Percentiles rank a stretch among this genome's conserved stretches.
Conservation (phyloP, 2,113 vertebrate species). For the Pseudopipra pipra region DNA sequence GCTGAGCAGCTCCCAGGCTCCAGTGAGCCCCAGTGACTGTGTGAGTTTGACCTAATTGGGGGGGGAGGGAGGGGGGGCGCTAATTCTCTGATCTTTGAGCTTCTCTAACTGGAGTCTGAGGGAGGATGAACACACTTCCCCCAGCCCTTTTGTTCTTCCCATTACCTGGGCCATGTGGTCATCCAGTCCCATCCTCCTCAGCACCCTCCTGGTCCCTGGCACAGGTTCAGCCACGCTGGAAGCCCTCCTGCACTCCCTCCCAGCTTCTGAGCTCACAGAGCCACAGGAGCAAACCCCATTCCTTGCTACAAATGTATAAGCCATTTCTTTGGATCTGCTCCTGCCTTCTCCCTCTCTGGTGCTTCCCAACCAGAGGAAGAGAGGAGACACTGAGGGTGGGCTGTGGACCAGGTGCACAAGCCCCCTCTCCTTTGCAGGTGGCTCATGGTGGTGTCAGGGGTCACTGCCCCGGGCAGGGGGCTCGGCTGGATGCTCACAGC, state of each 20-base stretch:
- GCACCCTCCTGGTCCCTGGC: background rate
- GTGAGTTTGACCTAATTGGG: background rate
- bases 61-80: rapidly evolving
- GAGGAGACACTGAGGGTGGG: rapidly evolving
- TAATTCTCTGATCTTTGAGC: background rate
- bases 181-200: rapidly evolving
- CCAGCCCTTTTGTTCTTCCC: background rate
- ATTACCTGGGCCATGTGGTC: rapidly evolving
- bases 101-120: background rate
- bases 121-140: rapidly evolving
- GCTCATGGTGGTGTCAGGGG: rapidly evolving
- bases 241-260: background rate
- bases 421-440: background rate
- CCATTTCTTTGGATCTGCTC: background rate
- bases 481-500: rapidly evolving
- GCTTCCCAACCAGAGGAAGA: background rate
- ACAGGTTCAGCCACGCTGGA: background rate
- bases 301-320: background rate
- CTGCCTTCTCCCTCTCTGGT: background rate
- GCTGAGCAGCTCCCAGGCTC: background rate
- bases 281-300: background rate
- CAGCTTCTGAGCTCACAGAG: background rate
- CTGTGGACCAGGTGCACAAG: rapidly evolving
- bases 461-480: background rate
- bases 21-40: background rate